Evolutionary conservation across 2,113 vertebrate species (phyloP).

Genomic region (Lepus timidus): DNA sequence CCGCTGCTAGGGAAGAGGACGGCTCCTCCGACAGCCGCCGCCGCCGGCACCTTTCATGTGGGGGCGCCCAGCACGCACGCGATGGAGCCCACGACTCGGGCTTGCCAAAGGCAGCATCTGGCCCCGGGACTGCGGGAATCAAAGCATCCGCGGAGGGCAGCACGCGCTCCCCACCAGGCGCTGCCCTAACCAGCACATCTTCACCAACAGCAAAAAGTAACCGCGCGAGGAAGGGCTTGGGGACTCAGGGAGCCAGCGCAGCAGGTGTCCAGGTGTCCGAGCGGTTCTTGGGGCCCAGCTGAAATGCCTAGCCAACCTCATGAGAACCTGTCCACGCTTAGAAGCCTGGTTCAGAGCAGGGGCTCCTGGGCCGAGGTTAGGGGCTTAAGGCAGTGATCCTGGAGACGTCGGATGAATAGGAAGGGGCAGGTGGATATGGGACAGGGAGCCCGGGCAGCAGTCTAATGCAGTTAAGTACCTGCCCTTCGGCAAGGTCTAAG

Average conservation of each 20-base stretch:
- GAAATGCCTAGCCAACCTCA: not conserved
- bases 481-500: not conserved
- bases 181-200: not conserved
- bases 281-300: not conserved
- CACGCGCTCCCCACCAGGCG: slow-evolving; percentile 81
- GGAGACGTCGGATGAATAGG: not conserved
- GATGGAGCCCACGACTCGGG: not conserved
- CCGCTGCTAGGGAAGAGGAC: slow-evolving; percentile 70
- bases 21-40: not conserved
- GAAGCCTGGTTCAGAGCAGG: not conserved
- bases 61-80: slow-evolving; percentile 49
- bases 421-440: no score
- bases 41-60: slow-evolving; percentile 70
- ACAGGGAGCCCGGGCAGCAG: not conserved
- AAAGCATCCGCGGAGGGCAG: slow-evolving; percentile 69
- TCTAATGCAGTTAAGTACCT: accelerated
- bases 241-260: not conserved
- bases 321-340: not conserved
- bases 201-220: slow-evolving; percentile 57
- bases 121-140: not conserved
- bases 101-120: not conserved
- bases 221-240: not conserved
- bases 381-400: not conserved
- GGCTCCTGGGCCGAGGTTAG: not conserved
- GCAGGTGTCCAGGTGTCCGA: not conserved